Evolutionary conservation across 2,113 vertebrate genomes (phyloP).

Genomic region (Xiphorhynchus elegans): DNA sequence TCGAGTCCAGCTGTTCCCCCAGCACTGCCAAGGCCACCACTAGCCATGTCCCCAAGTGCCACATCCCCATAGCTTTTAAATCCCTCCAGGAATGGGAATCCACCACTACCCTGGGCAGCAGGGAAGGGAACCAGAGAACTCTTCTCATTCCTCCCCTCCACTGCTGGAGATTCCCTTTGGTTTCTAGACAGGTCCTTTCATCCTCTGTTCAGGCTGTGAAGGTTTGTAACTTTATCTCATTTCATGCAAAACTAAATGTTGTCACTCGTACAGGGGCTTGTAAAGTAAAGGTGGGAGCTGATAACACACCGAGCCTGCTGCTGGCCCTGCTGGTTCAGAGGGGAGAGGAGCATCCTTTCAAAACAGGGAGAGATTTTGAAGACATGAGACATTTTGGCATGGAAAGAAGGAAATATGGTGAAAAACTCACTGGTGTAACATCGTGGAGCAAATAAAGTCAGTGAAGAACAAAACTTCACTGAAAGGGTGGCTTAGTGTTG

Average conservation of each 20-base stretch:
- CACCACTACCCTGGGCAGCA: neutral
- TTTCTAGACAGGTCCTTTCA: neutral
- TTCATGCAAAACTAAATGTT: neutral
- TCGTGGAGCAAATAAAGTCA: neutral
- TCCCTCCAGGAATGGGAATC: neutral
- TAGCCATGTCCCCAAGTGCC: neutral
- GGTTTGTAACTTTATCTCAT: neutral
- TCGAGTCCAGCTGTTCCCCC: neutral
- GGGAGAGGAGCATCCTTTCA: neutral
- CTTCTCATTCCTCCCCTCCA: rapidly evolving
- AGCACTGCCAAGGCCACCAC: neutral
- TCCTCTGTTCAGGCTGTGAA: neutral
- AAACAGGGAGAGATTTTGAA: neutral
- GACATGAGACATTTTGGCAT: rapidly evolving
- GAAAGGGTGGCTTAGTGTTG: neutral
- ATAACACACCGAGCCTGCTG: rapidly evolving
- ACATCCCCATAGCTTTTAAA: neutral
- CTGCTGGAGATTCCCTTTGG: neutral
- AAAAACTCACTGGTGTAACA: neutral
- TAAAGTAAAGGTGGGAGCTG: neutral
- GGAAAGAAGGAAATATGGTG: neutral
- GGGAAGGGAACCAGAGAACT: neutral
- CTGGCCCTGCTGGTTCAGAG: neutral
- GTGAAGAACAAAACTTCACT: neutral
- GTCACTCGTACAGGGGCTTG: neutral